These are phyloP conservation scores for Drosophila eugracilis DNA, from an alignment of 1,140 invertebrate genomes.

Conservation along the genomic window DNA sequence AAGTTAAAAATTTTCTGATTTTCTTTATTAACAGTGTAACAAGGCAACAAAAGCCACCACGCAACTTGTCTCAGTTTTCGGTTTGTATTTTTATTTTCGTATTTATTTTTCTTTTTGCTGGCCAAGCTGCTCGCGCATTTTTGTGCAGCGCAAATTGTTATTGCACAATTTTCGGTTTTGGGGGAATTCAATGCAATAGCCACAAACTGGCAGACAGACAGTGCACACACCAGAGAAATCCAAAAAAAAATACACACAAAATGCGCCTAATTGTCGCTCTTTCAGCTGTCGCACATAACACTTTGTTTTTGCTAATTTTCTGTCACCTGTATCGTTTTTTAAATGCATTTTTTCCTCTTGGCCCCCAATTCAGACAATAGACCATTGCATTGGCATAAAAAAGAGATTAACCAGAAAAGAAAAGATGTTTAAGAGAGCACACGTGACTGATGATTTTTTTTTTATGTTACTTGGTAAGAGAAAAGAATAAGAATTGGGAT, in stretches of 20 bases:
- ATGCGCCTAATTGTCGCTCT: conserved; percentile 77
- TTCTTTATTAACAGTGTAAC: background rate
- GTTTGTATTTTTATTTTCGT: conserved; percentile 20
- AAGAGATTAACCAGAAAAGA: background rate
- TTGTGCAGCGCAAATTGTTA: conserved; percentile 79
- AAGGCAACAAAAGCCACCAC: conserved; percentile 23
- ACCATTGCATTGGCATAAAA: background rate
- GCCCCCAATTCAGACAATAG: conserved; percentile 20
- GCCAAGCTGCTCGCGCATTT: conserved; percentile 62
- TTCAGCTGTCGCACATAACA: conserved; percentile 75
- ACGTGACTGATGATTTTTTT: conserved; percentile 32
- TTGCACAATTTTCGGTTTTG: conserved; percentile 69
- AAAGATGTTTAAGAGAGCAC: conserved; percentile 25
- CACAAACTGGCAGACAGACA: conserved; percentile 38
- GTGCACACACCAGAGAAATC: conserved; percentile 12
- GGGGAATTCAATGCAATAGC: conserved; percentile 70
- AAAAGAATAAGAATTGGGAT: conserved; percentile 6
- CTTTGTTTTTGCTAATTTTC: conserved; percentile 80
- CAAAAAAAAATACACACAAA: conserved; percentile 60
- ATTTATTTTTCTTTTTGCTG: conserved; percentile 27
- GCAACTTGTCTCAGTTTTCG: conserved; percentile 47
- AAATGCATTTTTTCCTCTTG: conserved; percentile 48
- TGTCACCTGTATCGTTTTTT: conserved; percentile 48
- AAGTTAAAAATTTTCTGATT: background rate
- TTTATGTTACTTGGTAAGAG: conserved; percentile 1